phyloP scores from a whole-genome alignment of 2,797 vertebrate species.

The Trachurus trachurus region DNA sequence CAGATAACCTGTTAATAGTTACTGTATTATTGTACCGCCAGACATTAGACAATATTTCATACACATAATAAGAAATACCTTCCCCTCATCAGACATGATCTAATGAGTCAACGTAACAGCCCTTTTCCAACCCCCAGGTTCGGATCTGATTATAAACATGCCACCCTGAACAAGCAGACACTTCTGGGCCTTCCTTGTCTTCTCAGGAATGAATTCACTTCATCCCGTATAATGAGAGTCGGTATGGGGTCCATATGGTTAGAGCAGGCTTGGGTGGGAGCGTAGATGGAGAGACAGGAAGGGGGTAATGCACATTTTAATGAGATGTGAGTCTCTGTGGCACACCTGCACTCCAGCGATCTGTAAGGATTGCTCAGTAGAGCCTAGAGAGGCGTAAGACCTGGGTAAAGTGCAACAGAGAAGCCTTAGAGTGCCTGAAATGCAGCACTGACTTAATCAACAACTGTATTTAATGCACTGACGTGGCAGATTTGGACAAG shows the following conservation, averaged over 20 bases:
- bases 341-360: constrained; percentile 73
- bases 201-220: constrained; percentile 78
- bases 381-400: constrained; percentile 63
- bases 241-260: constrained; percentile 87
- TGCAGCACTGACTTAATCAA: constrained; percentile 42
- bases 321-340: constrained; percentile 80
- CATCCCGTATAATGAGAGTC: constrained; percentile 84
- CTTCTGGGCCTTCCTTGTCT: constrained; percentile 66
- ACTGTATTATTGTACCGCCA: constrained; percentile 5
- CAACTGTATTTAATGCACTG: constrained; percentile 45
- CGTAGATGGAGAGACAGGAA: constrained; percentile 58
- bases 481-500: constrained; percentile 43
- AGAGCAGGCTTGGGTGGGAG: constrained; percentile 68
- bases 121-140: constrained; percentile 44
- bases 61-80: constrained; percentile 30
- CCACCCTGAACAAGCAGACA: constrained; percentile 58
- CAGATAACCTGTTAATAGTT: not conserved
- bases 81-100: constrained; percentile 34
- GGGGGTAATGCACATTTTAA: constrained; percentile 83
- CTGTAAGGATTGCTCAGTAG: constrained; percentile 70
- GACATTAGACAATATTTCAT: not conserved
- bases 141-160: constrained; percentile 71
- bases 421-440: constrained; percentile 47
- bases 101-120: constrained; percentile 65
- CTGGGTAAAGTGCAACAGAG: constrained; percentile 51